Evolutionary conservation across 1,140 invertebrate species (phyloP), one percentile per base, ranked within the genome.

Genomic region (Brachionus rotundiformis): DNA sequence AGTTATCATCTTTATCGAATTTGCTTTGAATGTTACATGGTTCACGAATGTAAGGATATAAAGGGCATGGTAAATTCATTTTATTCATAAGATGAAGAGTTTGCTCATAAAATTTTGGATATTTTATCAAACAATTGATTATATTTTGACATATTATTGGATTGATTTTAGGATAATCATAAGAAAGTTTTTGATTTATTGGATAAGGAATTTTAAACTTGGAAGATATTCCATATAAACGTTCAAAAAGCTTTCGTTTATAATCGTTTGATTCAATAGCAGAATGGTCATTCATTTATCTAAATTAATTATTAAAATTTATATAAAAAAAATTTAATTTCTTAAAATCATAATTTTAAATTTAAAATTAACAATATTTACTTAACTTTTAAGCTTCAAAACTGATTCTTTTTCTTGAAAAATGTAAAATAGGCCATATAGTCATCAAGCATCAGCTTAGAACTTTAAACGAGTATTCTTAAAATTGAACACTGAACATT

Each of bases 11-110:
- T 11, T 36, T 10, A 31, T 73, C 41, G 2, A 73, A 29, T 44
- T 25, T 44, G 13, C 44, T 25, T 23, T 25, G 23, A 25, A 44
- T 25, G 1, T 2, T 13, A 29, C 68, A 44, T 6, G 68, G 68
- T 47, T 73, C 68, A 33, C 76, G 19, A n/a, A 79, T 16, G 16
- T 25, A 54, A 10, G 76, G 76, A 36, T 27, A 90, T 89, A 96
- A 96, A n/a, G 95, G 95, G 81, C 91, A 91, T 39, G 93, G 92
- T 59, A 96, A 86, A 87, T 93, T 94, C 94, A 98, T 95, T 89
- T 93, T 94, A 86, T 96, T 96, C 94, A 97, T 96, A 33, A 98
- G 89, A 90, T 97, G 94, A 65, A 96, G 86, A 5, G 94, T 92
- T 88, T 92, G 94, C 25, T 90, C 92, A 86, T 96, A 96, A 87